Base-by-base conservation (phyloP, 2,113 vertebrate genomes). In the Oxyruncus cristatus region DNA sequence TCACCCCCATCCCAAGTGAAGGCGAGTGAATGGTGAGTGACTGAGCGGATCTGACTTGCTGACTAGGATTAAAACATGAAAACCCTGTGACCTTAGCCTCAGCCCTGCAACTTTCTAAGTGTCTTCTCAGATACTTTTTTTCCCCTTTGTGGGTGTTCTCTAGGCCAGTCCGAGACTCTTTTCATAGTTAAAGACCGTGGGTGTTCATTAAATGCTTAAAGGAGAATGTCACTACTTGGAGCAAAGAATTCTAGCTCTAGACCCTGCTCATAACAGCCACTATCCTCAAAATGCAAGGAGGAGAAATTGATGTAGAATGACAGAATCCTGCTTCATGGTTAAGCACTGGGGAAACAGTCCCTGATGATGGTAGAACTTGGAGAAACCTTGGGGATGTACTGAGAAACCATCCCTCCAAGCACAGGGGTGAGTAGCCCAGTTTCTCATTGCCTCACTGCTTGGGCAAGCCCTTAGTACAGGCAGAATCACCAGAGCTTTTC, bases 311-410 rank as follows among this genome's bases (percentile, higher is more conserved):
- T 2, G 4, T 12, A n/a, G 58, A 42, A 68, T 14, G 44, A 33
- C 30, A 76, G 42, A 59, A 53, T 4, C 4, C 33, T 42, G 10
- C 22, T 67, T 47, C 0, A 0, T 37, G 47, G 7, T 11, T 82
- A n/a, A 89, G 5, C 0, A 0, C 22, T 41, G 39, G 22, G 27
- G 52, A 85, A 67, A 41, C 1, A 12, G 19, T 32, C 12, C 5
- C 33, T 79, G 26, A 15, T 26, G 33, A 20, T 8, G 10, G 16
- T 42, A 61, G 50, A 66, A 5, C 1, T 1, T 52, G 41, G 16
- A 41, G 27, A 55, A 52, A 46, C 3, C 55, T 58, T 61, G 44
- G 8, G 15, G 14, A 6, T 22, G 11, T 33, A 27, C 17, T 59
- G 41, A 85, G 59, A 27, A 32, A 44, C 5, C 1, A 5, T 32